Conservation (phyloP, 2,113 vertebrate species). For the Aphyosemion australe region DNA sequence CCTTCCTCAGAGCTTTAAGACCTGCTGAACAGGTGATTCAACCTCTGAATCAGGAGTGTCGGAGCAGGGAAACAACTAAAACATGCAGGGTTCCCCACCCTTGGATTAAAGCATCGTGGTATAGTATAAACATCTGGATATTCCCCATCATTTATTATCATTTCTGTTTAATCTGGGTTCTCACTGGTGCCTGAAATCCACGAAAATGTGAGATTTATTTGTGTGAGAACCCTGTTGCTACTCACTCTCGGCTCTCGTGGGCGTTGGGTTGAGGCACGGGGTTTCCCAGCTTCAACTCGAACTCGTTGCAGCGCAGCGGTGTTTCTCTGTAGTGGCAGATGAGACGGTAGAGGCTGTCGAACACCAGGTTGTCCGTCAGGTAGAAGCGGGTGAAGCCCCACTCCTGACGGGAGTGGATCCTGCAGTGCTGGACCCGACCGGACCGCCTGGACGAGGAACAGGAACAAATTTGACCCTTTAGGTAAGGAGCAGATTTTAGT, state of each 20-base stretch:
- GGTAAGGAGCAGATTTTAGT: neutral
- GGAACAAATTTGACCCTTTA: neutral
- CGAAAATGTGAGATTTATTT: too few relatives aligned
- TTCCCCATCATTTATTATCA: too few relatives aligned
- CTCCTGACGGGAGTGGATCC: conserved; percentile 87
- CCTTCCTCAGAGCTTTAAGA: too few relatives aligned
- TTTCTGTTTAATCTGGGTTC: too few relatives aligned
- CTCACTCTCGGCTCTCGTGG: conserved; percentile 88
- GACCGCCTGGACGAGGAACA: conserved; percentile 79
- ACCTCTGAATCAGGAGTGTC: too few relatives aligned
- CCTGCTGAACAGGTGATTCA: too few relatives aligned
- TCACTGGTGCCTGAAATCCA: too few relatives aligned
- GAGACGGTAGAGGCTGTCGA: conserved; percentile 87
- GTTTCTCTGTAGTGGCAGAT: conserved; percentile 89
- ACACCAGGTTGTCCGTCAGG: conserved; percentile 89
- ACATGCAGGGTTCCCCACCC: too few relatives aligned
- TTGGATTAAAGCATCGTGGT: too few relatives aligned
- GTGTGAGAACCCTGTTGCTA: neutral
- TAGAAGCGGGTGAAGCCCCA: conserved; percentile 85
- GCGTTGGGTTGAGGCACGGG: conserved; percentile 88
- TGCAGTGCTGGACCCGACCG: conserved; percentile 85
- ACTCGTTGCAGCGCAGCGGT: conserved; percentile 88
- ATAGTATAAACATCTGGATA: too few relatives aligned
- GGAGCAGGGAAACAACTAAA: too few relatives aligned
- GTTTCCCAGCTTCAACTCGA: conserved; percentile 86